phyloP scores from a whole-genome alignment of 2,113 vertebrate species.

The Corythoichthys intestinalis region DNA sequence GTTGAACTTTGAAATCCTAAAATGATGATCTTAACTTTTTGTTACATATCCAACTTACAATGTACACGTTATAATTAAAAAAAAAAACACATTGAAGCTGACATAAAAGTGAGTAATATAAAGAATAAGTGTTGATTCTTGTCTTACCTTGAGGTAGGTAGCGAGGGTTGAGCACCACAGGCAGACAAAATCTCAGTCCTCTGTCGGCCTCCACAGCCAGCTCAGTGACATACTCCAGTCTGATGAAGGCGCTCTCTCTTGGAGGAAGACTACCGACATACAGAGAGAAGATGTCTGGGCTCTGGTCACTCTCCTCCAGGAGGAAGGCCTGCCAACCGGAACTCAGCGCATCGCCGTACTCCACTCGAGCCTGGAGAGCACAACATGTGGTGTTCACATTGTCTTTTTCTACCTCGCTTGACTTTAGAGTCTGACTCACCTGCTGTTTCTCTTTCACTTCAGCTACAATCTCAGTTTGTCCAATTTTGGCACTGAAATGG shows the following conservation, averaged over 20 bases:
- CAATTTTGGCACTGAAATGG: slow-evolving; percentile 74
- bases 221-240: slow-evolving; percentile 76
- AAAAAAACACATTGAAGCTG: background rate
- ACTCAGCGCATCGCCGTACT: slow-evolving; percentile 75
- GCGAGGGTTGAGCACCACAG: slow-evolving; percentile 77
- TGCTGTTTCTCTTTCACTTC: slow-evolving; percentile 75
- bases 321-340: slow-evolving; percentile 76
- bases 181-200: slow-evolving; percentile 76
- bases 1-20: background rate
- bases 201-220: slow-evolving; percentile 75
- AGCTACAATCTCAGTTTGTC: slow-evolving; percentile 72
- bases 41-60: too few species aligned
- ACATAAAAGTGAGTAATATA: background rate
- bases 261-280: slow-evolving; percentile 77
- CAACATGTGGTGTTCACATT: background rate
- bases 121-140: background rate
- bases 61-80: background rate
- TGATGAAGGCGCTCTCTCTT: slow-evolving; percentile 69
- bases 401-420: background rate
- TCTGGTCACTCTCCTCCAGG: slow-evolving; percentile 70
- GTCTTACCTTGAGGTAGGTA: slow-evolving; percentile 71
- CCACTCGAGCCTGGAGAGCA: slow-evolving; percentile 63
- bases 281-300: slow-evolving; percentile 75
- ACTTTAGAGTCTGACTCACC: slow-evolving; percentile 49
- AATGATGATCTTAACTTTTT: background rate